Percentiles rank a stretch among this genome's conserved stretches.
phyloP scores from a whole-genome alignment of 2,888 invertebrate genomes.

The Callosobruchus maculatus region DNA sequence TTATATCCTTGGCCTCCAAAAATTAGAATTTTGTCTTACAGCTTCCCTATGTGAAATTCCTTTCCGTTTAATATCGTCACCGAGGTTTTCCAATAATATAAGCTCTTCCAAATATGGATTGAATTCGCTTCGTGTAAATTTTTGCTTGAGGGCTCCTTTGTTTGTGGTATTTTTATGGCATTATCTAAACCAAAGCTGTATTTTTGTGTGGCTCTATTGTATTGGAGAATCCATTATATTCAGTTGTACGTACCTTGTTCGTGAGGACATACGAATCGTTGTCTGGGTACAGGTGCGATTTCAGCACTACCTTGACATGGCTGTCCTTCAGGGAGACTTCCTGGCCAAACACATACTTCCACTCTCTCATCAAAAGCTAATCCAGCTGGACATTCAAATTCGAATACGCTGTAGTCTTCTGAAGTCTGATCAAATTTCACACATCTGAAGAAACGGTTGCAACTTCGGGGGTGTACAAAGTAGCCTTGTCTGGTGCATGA shows the following conservation, averaged over 20 bases:
- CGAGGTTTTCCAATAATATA: too few species aligned
- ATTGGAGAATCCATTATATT: too few species aligned
- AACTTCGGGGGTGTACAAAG: constrained; percentile 73
- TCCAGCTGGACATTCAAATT: constrained; percentile 77
- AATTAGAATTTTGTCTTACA: too few species aligned
- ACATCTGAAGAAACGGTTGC: constrained; percentile 76
- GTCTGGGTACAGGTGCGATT: constrained; percentile 68
- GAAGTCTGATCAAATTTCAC: constrained; percentile 74
- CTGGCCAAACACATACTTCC: constrained; percentile 80
- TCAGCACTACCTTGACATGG: constrained; percentile 76
- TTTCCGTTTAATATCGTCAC: too few species aligned
- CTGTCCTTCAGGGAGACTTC: constrained; percentile 65
- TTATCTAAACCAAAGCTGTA: too few species aligned
- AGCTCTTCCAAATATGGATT: too few species aligned
- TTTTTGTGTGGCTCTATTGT: too few species aligned
- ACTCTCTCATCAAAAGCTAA: constrained; percentile 72
- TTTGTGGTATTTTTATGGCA: too few species aligned
- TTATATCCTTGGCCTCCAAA: too few species aligned
- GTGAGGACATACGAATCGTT: constrained; percentile 65
- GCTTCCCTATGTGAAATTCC: too few species aligned
- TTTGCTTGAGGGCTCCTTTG: too few species aligned
- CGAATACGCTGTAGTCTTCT: constrained; percentile 74
- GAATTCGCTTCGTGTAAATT: too few species aligned
- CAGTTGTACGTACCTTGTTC: constrained; percentile 56
- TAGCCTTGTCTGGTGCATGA: constrained; percentile 74